Evolutionary conservation across 2,888 invertebrate species (phyloP).

Genomic region (Bellardia bayeri): DNA sequence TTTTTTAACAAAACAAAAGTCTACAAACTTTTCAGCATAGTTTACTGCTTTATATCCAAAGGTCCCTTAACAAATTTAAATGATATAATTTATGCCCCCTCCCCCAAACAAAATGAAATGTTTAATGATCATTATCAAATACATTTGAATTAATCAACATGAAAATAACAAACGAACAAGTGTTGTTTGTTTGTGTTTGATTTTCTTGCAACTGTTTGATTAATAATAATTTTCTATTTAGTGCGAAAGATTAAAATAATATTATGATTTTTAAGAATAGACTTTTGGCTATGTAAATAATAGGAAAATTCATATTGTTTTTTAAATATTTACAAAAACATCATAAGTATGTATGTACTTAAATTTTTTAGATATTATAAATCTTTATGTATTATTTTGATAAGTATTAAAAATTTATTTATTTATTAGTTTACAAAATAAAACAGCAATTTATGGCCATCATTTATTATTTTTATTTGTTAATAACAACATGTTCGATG

Average conservation of each 20-base stretch:
- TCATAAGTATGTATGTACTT: not conserved
- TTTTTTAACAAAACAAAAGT: not conserved
- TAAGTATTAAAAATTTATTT: not conserved
- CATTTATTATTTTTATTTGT: slow-evolving; percentile 6
- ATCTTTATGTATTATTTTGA: not conserved
- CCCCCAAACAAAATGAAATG: not conserved
- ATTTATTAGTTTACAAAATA: slow-evolving; percentile 19
- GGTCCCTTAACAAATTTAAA: slow-evolving; percentile 21
- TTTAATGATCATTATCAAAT: slow-evolving; percentile 6
- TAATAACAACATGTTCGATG: slow-evolving; percentile 15
- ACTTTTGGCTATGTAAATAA: not conserved
- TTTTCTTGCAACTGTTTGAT: not conserved
- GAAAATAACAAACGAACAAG: not conserved
- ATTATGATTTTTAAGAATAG: not conserved
- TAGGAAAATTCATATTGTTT: not conserved
- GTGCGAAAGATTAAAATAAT: slow-evolving; percentile 21
- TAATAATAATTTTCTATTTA: not conserved
- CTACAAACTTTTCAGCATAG: not conserved
- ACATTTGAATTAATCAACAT: not conserved
- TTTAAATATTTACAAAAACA: not conserved
- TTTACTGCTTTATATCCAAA: not conserved
- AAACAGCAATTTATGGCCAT: slow-evolving; percentile 19
- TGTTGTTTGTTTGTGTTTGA: no score
- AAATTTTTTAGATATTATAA: slow-evolving; percentile 4
- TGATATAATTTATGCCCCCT: slow-evolving; percentile 14